Conservation (phyloP, 2,888 invertebrate genomes). For the Hemaris fuciformis region DNA sequence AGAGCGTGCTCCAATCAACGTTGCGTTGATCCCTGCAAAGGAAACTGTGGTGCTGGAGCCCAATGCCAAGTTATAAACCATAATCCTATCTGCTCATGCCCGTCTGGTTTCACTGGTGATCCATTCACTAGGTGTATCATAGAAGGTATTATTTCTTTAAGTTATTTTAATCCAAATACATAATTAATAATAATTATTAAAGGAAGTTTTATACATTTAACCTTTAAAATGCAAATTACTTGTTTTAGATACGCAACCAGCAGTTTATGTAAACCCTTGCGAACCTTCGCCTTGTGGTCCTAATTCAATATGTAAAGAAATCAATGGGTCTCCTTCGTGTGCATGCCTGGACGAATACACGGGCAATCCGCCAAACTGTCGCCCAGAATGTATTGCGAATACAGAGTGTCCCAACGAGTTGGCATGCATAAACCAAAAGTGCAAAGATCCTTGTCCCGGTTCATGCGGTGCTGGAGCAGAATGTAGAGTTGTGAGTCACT, state of each 20-base stretch:
- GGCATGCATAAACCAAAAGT: conserved; percentile 88
- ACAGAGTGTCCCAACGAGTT: conserved; percentile 86
- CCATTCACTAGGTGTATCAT: conserved; percentile 85
- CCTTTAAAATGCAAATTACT: neutral
- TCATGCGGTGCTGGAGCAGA: conserved; percentile 87
- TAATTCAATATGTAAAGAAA: conserved; percentile 83
- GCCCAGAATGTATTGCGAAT: conserved; percentile 88
- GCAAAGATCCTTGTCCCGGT: conserved; percentile 87
- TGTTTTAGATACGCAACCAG: conserved; percentile 54
- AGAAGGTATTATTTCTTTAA: conserved; percentile 58
- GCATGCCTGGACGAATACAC: conserved; percentile 85
- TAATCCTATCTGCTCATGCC: conserved; percentile 87
- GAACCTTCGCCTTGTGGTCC: conserved; percentile 89
- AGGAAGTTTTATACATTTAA: neutral
- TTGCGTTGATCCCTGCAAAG: conserved; percentile 87
- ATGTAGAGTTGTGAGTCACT: conserved; percentile 87
- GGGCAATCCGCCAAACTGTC: conserved; percentile 87
- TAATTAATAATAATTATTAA: neutral
- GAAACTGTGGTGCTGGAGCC: conserved; percentile 86
- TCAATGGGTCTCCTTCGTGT: conserved; percentile 85
- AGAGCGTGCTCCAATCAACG: conserved; percentile 86
- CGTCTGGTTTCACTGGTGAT: conserved; percentile 85
- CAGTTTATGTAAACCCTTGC: conserved; percentile 80
- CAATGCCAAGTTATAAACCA: conserved; percentile 88
- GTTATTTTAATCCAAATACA: neutral